Evolutionary conservation across 2,797 vertebrate species (phyloP), one percentile per base, ranked within the genome.

Genomic region (Ateles fusciceps): DNA sequence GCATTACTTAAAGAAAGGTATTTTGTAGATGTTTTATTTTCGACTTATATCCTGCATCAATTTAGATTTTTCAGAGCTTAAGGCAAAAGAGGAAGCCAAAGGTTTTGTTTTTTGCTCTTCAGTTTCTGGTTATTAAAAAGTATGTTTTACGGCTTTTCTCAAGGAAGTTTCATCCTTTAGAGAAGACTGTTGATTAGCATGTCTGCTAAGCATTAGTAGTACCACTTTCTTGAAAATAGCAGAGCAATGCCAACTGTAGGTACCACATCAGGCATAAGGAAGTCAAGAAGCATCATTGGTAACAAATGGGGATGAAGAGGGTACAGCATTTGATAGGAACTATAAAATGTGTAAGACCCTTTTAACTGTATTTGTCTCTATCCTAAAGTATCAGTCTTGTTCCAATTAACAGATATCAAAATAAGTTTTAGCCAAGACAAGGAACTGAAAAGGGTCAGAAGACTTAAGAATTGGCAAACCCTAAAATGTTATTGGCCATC

Each of bases 341-440:
- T 39, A 33, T 57, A 87, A 59, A 14, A 21, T 46, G 19, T 75
- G 24, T 46, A 87, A 89, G 52, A 76, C 15, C 13, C 75, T 71
- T 74, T 36, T 30, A 36, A 71, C 64, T 95, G 46, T 50, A 80
- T 44, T 44, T 85, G 2, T 39, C 64, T 93, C 85, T 76, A 85
- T 50, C 42, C n/a, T 78, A 93, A 89, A 95, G 84, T 85, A 48
- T 84, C 44, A 75, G 24, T 95, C 11, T 91, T 21, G 28, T 68
- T 94, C 44, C 21, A 95, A 64, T 81, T 88, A 93, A 85, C 46
- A 17, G 48, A 19, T 42, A 92, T 42, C 30, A 89, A 92, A 97
- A 71, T 59, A 68, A 79, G 24, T 83, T 95, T 59, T 84, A 80
- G 1, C 21, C n/a, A 71, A 79, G 10, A 80, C 4, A 89, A n/a